Evolutionary conservation across 2,888 invertebrate species (phyloP), one percentile per base, ranked within the genome.

Genomic region (Drosophila mayaguana): DNA sequence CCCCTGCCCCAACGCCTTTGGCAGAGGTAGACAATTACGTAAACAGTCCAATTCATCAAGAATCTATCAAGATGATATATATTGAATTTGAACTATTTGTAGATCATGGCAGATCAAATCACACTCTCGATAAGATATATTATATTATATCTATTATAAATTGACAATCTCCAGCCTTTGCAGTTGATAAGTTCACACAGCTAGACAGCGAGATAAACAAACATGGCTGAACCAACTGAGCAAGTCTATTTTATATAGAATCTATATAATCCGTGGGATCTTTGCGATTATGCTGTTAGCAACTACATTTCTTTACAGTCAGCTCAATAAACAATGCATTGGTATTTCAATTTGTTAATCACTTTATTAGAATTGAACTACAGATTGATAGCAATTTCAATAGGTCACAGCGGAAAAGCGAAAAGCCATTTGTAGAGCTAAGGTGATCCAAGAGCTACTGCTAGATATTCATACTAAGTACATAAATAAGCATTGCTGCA

Each of bases 381-480:
- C 45, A 54, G 50, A 59, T 61, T 51, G 65, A 70, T 68, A 32
- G 50, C 73, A 69, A 69, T 68, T 72, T 72, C 38, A 72, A 55
- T 83, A 85, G 75, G 75, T 82, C 85, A 81, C 84, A 83, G 71
- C 70, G 72, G 68, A 72, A 65, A 68, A 14, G 68, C 64, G 7
- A 45, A 22, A 22, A 73, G 62, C 63, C 60, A 69, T 80, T 43
- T 48, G 81, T 83, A 78, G 70, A 56, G 55, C 48, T 66, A 83
- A 75, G 86, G 83, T 72, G 67, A 66, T 66, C 42, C 40, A 50
- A 36, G 65, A 51, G 43, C 53, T 53, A 57, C 3, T 38, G 28
- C 50, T 34, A 43, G 28, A 45, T 45, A 60, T 36, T 43, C 53
- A 55, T 63, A 32, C 32, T 32, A 64, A 80, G 64, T 81, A 74